A percentile compares a stretch with the other conserved stretches of the same genome.
These are phyloP conservation scores for Acanthopagrus latus DNA, from an alignment of 2,797 vertebrate species.

Conservation along the genomic window DNA sequence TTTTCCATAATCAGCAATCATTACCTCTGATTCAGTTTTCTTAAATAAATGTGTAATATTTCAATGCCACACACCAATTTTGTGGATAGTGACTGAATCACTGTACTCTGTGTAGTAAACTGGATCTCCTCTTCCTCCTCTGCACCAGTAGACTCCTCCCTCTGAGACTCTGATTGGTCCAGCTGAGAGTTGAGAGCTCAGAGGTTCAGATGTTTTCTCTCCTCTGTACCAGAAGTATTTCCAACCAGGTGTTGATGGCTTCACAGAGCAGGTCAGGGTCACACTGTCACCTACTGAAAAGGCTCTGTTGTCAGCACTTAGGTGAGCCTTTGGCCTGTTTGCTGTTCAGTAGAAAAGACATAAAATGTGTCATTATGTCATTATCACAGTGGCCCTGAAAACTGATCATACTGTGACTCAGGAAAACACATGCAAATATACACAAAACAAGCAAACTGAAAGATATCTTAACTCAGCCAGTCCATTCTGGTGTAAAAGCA, in stretches of 20 bases:
- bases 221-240: slow-evolving; percentile 33
- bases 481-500: too few species aligned
- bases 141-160: slow-evolving; percentile 39
- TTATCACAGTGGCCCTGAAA: too few species aligned
- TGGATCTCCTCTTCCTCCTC: slow-evolving; percentile 33
- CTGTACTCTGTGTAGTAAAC: slow-evolving; percentile 31
- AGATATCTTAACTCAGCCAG: too few species aligned
- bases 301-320: not conserved
- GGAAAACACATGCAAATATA: too few species aligned
- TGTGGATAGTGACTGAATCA: not conserved
- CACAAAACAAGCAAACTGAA: too few species aligned
- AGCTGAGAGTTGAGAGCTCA: not conserved
- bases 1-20: too few species aligned
- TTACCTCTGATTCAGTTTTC: too few species aligned
- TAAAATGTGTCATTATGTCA: not conserved
- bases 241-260: not conserved
- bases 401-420: too few species aligned
- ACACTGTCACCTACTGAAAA: not conserved
- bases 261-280: slow-evolving; percentile 37
- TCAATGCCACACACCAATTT: not conserved
- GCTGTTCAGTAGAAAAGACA: not conserved
- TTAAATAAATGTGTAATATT: too few species aligned
- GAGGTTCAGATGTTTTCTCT: not conserved
- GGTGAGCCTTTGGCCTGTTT: not conserved
- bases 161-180: not conserved